These are phyloP conservation scores for Gisinianus flammeolus DNA, from an alignment of 2,888 invertebrate genomes.

Conservation along the genomic window DNA sequence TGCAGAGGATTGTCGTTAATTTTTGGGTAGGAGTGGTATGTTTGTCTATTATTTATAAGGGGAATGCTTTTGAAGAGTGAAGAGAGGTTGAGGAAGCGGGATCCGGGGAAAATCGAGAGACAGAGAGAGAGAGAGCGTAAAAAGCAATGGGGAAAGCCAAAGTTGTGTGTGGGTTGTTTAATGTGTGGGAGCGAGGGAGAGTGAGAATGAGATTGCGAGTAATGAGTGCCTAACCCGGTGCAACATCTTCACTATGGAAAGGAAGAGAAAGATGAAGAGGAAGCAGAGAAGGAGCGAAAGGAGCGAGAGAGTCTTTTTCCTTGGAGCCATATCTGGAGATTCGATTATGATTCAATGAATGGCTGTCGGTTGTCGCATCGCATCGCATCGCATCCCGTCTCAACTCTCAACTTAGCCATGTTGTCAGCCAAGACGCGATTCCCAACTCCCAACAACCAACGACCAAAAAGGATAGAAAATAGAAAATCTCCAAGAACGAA, in stretches of 20 bases:
- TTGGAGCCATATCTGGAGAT: constrained; percentile 1
- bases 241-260: background rate
- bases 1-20: too few relatives aligned
- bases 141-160: too few relatives aligned
- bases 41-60: too few relatives aligned
- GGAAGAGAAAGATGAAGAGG: background rate
- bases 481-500: background rate
- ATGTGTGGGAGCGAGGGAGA: background rate
- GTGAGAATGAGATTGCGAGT: background rate
- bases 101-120: too few relatives aligned
- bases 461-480: too few relatives aligned
- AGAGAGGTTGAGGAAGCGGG: too few relatives aligned
- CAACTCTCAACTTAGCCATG: background rate
- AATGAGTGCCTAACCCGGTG: background rate
- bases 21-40: too few relatives aligned
- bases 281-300: background rate
- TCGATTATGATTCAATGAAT: constrained; percentile 16
- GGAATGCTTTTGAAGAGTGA: too few relatives aligned
- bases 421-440: background rate
- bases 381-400: background rate
- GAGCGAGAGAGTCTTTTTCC: background rate
- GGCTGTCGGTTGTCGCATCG: background rate
- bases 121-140: too few relatives aligned
- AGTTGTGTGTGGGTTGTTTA: background rate
- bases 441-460: too few relatives aligned